Evolutionary conservation across 2,797 vertebrate species (phyloP), one percentile per base, ranked within the genome.

Genomic region (Simalia tracyae): DNA sequence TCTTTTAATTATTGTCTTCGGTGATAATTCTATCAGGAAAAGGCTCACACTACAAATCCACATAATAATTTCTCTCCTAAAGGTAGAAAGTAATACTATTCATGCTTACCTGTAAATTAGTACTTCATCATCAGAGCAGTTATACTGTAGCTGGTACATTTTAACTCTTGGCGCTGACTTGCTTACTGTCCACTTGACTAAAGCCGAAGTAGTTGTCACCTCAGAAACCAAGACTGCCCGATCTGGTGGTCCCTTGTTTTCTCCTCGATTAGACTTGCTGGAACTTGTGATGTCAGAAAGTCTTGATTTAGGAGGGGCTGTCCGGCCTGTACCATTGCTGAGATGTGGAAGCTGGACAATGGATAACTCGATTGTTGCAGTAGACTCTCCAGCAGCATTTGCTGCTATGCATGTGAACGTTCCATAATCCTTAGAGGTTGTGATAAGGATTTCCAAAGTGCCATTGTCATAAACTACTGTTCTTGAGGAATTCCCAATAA

Each of bases 131-230:
- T 99, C 98, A 0, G 99, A 99, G 96, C 99, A 99, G 94, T 99
- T 99, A 97, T 99, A 99, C 95, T 99, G 99, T 72, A 99, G 98
- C 97, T 99, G 99, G 96, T 99, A 99, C 99, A 99, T 99, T 98
- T 99, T 99, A 94, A 99, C 99, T 92, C 98, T 98, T 72, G 99
- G 99, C 1, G 98, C 98, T 0, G 98, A 98, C 97, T 99, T 99
- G 98, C 98, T 99, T 94, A 99, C 98, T 0, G 98, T 99, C 99
- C 99, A 99, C 96, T 98, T 99, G 93, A 99, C 97, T 95, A 99
- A 96, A 92, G 99, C 99, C 24, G 99, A 99, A 92, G 98, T 97
- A 31, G 99, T 98, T 0, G 99, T 99, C 96, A 99, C 98, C n/a
- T 99, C 99, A 7, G 99, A 99, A 91, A 98, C 98, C 3, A 98